Base-by-base conservation (phyloP, 35 echinoderm and acorn worm species). In the Eucidaris tribuloides region DNA sequence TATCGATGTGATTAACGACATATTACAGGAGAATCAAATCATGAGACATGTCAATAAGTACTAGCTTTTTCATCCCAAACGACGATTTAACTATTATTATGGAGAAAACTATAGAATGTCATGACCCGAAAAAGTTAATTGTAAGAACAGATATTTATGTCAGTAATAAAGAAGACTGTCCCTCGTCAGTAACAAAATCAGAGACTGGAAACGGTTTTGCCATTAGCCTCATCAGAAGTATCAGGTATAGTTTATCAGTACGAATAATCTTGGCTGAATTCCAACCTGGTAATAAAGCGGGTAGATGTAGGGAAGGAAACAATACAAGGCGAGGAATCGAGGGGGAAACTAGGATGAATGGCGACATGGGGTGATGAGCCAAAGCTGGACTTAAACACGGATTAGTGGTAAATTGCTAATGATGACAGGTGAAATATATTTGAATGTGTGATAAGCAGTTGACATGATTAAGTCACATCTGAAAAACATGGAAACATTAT, bases 221-320 rank as follows among this genome's bases (percentile, higher is more conserved):
- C 68, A 74, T 74, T 74, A 74, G 68, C 40, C 35, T 40, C 68
- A 35, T n/a, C 9, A 74, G 34, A 74, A 25, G 68, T 74, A 74
- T 74, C 68, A 41, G 2, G 37, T 74, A 40, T n/a, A 25, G 68
- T n/a, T 27, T 42, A 42, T 36, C 35, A 74, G 38, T 74, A n/a
- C n/a, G 68, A 44, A 74, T 44, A 74, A 74, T 74, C 38, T 40
- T 74, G 68, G 68, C 68, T 44, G 38, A 4, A 38, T 74, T 74
- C 68, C 68, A 74, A 74, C 29, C 38, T 40, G 68, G 35, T 0
- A 74, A n/a, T 25, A 44, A 74, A 44, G 68, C 24, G 68, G 68
- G 68, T 22, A 43, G 17, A 34, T 5, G 24, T 32, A 7, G 65
- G 68, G 68, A 74, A 74, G 68, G 68, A 74, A 74, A 74, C 68